Conservation (phyloP, 2,113 vertebrate genomes). For the Oreochromis tanganicae region DNA sequence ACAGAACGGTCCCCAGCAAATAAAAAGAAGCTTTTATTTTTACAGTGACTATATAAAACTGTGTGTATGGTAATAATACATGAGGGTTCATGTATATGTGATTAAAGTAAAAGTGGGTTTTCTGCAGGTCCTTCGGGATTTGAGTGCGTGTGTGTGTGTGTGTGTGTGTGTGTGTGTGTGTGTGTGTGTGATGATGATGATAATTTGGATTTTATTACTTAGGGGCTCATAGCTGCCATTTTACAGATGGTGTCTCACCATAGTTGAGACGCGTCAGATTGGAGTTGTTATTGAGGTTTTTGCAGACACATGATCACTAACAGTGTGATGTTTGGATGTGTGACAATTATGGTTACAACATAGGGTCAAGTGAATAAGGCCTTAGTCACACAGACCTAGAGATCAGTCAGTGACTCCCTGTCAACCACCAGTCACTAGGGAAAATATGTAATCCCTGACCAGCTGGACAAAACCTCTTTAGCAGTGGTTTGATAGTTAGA, state of each 20-base stretch:
- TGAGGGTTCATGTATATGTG: not conserved
- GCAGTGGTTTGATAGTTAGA: not conserved
- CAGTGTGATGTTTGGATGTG: not conserved
- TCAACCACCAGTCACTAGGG: not conserved
- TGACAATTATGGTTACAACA: not conserved
- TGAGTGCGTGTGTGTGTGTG: not conserved
- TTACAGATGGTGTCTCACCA: constrained; percentile 13
- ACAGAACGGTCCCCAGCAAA: not conserved
- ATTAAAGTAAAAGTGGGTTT: not conserved
- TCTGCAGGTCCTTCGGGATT: not conserved
- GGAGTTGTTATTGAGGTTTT: not conserved
- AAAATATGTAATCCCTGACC: not conserved
- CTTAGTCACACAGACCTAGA: not conserved
- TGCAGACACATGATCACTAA: not conserved
- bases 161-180: not conserved
- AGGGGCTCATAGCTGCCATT: constrained; percentile 13
- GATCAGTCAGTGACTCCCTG: not conserved
- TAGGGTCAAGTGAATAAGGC: not conserved
- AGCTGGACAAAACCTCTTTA: not conserved
- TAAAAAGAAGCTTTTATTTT: not conserved
- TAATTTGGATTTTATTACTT: constrained; percentile 16
- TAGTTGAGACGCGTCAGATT: not conserved
- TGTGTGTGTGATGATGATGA: not conserved
- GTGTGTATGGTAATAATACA: not conserved
- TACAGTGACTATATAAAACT: not conserved